Evolutionary conservation across 2,888 invertebrate species (phyloP).

Genomic region (Clanis bilineata): DNA sequence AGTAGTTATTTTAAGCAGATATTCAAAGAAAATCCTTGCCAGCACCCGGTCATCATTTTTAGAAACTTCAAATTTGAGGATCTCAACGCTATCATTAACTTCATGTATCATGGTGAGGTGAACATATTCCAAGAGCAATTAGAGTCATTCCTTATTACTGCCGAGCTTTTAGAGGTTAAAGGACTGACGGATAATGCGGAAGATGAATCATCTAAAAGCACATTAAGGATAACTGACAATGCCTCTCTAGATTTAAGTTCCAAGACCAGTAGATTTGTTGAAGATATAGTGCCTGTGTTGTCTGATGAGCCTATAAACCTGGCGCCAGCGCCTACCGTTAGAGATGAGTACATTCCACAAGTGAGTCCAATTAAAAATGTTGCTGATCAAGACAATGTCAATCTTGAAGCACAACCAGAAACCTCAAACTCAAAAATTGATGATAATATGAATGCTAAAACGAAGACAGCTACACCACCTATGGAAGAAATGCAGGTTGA

Average conservation of each 20-base stretch:
- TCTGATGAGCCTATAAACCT: conserved; percentile 74
- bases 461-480: conserved; percentile 36
- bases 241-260: conserved; percentile 72
- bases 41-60: conserved; percentile 91
- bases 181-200: conserved; percentile 85
- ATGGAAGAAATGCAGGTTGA: conserved; percentile 76
- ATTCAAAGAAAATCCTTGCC: conserved; percentile 89
- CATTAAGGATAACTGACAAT: conserved; percentile 59
- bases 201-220: conserved; percentile 64
- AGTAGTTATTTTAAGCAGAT: conserved; percentile 90
- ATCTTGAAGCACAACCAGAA: conserved; percentile 48
- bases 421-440: conserved; percentile 41
- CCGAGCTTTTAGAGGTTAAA: conserved; percentile 89
- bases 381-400: conserved; percentile 52
- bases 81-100: conserved; percentile 89
- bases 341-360: conserved; percentile 68
- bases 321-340: conserved; percentile 60
- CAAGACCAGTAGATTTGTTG: conserved; percentile 57
- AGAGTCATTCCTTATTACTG: conserved; percentile 89
- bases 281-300: conserved; percentile 54
- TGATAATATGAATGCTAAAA: conserved; percentile 46
- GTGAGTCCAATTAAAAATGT: conserved; percentile 35
- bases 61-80: conserved; percentile 90
- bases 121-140: conserved; percentile 90
- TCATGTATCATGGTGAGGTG: conserved; percentile 93